Percentiles rank a stretch among this genome's conserved stretches.
Conservation (phyloP, 2,797 vertebrate species). For the Myiotriccus ornatus region DNA sequence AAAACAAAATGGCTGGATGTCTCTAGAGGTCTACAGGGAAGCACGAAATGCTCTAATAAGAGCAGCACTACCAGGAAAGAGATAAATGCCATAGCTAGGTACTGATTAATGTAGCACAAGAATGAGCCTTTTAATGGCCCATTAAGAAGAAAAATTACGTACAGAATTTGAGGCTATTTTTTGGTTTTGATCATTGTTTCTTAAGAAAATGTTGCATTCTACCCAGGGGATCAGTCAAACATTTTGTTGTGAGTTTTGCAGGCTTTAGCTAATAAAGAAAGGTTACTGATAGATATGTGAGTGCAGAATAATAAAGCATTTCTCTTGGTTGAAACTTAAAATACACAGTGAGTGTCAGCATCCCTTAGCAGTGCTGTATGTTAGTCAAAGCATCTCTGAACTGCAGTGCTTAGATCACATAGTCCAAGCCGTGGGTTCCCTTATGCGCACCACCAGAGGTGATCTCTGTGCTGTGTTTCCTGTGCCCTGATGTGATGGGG, state of each 20-base stretch:
- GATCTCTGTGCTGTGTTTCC: background rate
- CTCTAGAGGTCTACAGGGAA: background rate
- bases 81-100: background rate
- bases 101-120: background rate
- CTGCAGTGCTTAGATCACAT: background rate
- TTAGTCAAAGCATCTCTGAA: background rate
- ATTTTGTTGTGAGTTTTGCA: background rate
- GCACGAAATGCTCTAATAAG: background rate
- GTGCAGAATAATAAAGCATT: background rate
- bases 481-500: background rate
- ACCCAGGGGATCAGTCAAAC: background rate
- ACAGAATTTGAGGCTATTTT: background rate
- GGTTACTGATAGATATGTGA: background rate
- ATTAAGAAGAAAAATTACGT: background rate
- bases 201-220: background rate
- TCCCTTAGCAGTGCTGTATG: background rate
- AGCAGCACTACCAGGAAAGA: background rate
- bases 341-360: background rate
- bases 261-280: background rate
- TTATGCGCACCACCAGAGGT: rapidly evolving
- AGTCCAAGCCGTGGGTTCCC: rapidly evolving
- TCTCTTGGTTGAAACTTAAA: background rate
- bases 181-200: background rate
- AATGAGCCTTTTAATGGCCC: background rate
- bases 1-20: slow-evolving; percentile 3